Conservation (phyloP, 1,140 invertebrate genomes). For the Drosophila eugracilis region DNA sequence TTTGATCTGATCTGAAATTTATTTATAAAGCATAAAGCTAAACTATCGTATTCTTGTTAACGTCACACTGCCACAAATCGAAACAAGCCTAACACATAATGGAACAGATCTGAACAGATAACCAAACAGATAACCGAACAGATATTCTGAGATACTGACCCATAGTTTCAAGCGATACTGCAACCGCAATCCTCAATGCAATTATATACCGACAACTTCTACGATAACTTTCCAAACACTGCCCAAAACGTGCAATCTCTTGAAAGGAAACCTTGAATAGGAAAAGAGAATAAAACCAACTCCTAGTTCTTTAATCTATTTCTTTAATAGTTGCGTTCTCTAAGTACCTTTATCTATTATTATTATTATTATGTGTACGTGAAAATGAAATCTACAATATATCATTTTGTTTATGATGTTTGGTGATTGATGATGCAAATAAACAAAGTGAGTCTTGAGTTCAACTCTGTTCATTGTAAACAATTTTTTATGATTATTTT, state of each 20-base stretch:
- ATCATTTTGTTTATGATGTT: constrained; percentile 65
- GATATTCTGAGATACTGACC: constrained; percentile 21
- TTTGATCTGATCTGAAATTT: constrained; percentile 40
- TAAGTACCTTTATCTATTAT: constrained; percentile 80
- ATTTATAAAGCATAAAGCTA: constrained; percentile 30
- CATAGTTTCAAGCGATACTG: constrained; percentile 24
- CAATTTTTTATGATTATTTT: constrained; percentile 80
- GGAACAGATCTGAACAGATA: constrained; percentile 11
- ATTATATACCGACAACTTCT: constrained; percentile 46
- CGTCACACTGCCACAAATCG: constrained; percentile 68
- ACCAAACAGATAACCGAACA: constrained; percentile 11
- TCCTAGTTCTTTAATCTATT: constrained; percentile 75
- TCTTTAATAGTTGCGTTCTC: constrained; percentile 77
- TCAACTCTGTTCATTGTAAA: constrained; percentile 82
- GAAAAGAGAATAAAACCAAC: constrained; percentile 57
- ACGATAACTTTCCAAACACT: constrained; percentile 77
- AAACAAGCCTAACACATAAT: constrained; percentile 25
- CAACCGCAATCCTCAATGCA: constrained; percentile 60
- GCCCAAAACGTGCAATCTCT: constrained; percentile 81
- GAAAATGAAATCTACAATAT: constrained; percentile 53
- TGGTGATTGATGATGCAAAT: constrained; percentile 51
- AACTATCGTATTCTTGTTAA: constrained; percentile 51
- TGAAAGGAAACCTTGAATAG: constrained; percentile 58
- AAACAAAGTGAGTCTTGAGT: constrained; percentile 77
- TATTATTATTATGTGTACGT: constrained; percentile 65